Evolutionary conservation across 2,113 vertebrate genomes (phyloP).

Genomic region (Gopherus flavomarginatus): DNA sequence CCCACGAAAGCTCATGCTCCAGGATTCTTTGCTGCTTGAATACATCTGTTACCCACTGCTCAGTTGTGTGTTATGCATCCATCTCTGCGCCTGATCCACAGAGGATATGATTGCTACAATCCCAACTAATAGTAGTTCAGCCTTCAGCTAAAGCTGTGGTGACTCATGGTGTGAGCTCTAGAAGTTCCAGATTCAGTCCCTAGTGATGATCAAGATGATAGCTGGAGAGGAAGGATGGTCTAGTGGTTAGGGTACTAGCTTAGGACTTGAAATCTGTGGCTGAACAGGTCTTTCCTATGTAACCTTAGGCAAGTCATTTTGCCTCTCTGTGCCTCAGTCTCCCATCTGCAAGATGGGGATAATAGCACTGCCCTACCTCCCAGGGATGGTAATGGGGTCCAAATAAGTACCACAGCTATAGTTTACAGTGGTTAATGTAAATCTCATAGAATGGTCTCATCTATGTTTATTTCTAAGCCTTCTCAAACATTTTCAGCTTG

Average conservation of each 20-base stretch:
- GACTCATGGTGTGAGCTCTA: not conserved
- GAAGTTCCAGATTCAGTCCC: not conserved
- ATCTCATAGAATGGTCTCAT: not conserved
- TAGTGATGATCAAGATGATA: not conserved
- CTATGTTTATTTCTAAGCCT: not conserved
- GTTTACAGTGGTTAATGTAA: not conserved
- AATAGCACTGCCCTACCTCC: not conserved
- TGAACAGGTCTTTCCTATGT: not conserved
- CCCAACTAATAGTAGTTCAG: not conserved
- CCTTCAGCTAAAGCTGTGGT: not conserved
- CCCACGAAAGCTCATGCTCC: no score
- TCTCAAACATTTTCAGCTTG: slow-evolving; percentile 30
- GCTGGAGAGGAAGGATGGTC: not conserved
- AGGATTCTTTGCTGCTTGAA: not conserved
- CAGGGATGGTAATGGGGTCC: not conserved
- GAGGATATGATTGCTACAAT: not conserved
- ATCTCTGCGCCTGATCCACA: not conserved
- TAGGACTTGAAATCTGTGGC: not conserved
- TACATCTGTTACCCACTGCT: not conserved
- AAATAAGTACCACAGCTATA: not conserved
- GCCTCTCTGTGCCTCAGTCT: not conserved
- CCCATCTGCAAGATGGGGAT: not conserved
- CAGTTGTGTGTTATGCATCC: not conserved
- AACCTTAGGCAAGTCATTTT: not conserved
- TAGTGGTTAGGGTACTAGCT: not conserved